These are phyloP conservation scores for Colaptes auratus DNA, from an alignment of 2,113 vertebrate genomes.

Conservation along the genomic window DNA sequence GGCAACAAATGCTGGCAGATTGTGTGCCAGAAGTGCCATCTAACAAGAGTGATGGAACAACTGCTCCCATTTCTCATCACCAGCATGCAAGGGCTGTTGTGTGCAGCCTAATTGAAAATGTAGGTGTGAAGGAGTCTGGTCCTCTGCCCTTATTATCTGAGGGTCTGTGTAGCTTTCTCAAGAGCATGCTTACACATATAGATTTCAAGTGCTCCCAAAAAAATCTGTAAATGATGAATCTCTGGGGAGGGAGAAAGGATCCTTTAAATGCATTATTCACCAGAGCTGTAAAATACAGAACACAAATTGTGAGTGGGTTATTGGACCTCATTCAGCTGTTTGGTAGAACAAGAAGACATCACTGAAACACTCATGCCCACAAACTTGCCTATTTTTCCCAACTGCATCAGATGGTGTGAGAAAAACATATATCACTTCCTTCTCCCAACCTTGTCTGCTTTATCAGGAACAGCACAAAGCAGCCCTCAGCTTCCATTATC, in stretches of 20 bases:
- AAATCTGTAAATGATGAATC: constrained; percentile 1
- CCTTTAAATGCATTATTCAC: not conserved
- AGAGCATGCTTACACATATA: constrained; percentile 8
- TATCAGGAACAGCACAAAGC: not conserved
- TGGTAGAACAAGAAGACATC: not conserved
- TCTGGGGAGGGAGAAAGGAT: not conserved
- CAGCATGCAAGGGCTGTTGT: not conserved
- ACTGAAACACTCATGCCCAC: not conserved
- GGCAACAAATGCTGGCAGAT: constrained; percentile 2
- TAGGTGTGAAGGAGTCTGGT: not conserved
- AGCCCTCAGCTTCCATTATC: not conserved
- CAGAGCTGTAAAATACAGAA: not conserved
- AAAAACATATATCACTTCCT: not conserved
- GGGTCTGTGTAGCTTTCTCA: not conserved
- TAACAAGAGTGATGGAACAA: constrained; percentile 18
- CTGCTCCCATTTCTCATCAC: constrained; percentile 4
- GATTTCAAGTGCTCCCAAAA: not conserved
- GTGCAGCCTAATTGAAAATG: constrained; percentile 25
- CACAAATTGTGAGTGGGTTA: not conserved
- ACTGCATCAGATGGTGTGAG: not conserved
- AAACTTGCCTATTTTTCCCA: not conserved
- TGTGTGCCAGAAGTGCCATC: constrained; percentile 41
- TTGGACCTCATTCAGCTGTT: not conserved
- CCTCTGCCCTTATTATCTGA: not conserved
- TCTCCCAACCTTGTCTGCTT: not conserved